A percentile compares a stretch with the other conserved stretches of the same genome.
Conservation (phyloP, 1,140 invertebrate species). For the Drosophila setifemur region DNA sequence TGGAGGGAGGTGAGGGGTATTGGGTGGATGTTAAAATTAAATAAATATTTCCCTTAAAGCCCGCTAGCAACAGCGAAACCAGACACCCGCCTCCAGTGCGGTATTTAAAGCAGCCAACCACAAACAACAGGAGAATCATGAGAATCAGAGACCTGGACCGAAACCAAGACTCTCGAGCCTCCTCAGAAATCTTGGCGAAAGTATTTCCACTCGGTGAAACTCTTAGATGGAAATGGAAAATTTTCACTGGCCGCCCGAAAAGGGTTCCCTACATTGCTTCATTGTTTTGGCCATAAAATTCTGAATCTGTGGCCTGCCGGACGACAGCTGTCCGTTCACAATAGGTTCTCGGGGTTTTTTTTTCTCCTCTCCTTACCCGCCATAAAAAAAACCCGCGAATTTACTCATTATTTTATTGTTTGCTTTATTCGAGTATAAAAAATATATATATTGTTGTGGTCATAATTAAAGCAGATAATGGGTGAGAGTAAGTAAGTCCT, state of each 20-base stretch:
- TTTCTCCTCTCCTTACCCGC: not conserved
- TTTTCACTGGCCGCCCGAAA: not conserved
- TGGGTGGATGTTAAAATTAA: constrained; percentile 68
- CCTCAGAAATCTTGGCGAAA: constrained; percentile 26
- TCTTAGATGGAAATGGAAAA: not conserved
- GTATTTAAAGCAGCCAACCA: constrained; percentile 53
- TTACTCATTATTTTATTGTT: not conserved
- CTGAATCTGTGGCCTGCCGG: constrained; percentile 6
- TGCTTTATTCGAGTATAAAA: not conserved
- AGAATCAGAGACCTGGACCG: not conserved
- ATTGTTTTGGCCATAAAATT: constrained; percentile 1
- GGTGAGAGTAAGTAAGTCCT: not conserved
- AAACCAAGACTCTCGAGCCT: constrained; percentile 41
- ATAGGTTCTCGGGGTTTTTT: too few species aligned
- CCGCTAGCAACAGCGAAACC: constrained; percentile 4
- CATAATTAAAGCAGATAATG: constrained; percentile 10
- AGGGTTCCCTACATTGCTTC: constrained; percentile 11
- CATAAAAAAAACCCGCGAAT: not conserved
- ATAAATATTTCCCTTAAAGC: constrained; percentile 77
- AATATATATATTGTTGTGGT: not conserved
- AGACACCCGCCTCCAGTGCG: constrained; percentile 31
- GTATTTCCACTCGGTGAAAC: constrained; percentile 26
- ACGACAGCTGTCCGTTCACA: constrained; percentile 18
- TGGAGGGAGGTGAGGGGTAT: not conserved
- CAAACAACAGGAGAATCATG: too few species aligned